These are phyloP conservation scores for Tangara arthus DNA, from an alignment of 2,797 vertebrate species.

Conservation along the genomic window DNA sequence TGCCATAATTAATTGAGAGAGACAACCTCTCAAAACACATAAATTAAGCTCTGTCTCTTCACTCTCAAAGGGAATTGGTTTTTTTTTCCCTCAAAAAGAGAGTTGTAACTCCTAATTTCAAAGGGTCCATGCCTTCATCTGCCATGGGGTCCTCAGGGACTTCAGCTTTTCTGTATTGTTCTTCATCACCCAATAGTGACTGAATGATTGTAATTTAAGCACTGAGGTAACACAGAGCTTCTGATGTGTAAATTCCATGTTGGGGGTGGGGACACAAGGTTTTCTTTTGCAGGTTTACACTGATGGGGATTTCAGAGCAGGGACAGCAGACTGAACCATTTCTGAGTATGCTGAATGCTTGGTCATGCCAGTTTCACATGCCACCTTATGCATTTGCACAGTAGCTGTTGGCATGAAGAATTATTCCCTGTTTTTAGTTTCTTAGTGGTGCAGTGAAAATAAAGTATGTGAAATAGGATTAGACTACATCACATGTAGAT, in stretches of 20 bases:
- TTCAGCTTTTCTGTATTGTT: not conserved
- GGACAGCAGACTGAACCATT: not conserved
- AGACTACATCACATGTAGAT: not conserved
- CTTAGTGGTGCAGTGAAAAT: not conserved
- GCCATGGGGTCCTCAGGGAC: not conserved
- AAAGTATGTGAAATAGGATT: not conserved
- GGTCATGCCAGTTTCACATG: not conserved
- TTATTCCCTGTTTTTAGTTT: not conserved
- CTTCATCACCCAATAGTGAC: not conserved
- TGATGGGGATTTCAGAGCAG: not conserved
- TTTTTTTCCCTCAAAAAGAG: not conserved
- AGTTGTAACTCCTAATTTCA: not conserved
- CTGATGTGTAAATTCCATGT: accelerated
- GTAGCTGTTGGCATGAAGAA: not conserved
- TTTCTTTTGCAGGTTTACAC: not conserved
- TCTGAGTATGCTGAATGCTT: not conserved
- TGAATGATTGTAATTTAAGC: not conserved
- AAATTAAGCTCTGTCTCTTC: not conserved
- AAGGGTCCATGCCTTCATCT: not conserved
- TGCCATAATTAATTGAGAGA: conserved; percentile 43
- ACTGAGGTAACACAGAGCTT: not conserved
- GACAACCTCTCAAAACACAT: conserved; percentile 12
- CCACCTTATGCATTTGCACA: not conserved
- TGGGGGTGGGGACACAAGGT: accelerated
- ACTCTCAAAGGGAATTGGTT: not conserved